These are phyloP conservation scores for Syngnathus rostellatus DNA, from an alignment of 2,797 vertebrate species.

Conservation along the genomic window DNA sequence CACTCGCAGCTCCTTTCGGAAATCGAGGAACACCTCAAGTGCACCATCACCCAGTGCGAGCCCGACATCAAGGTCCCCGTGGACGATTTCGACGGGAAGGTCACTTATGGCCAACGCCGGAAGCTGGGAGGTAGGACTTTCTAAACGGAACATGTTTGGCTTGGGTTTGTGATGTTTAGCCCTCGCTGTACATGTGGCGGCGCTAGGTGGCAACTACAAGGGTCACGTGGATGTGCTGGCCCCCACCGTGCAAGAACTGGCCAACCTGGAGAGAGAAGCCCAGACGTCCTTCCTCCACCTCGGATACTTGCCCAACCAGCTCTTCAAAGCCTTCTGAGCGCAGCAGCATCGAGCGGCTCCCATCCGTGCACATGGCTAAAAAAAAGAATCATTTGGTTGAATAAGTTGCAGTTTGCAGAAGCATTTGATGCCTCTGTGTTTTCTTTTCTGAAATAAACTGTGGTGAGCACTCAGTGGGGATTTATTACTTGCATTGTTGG, in stretches of 20 bases:
- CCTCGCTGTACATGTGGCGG: neutral
- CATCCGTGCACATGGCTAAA: neutral
- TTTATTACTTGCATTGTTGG: neutral
- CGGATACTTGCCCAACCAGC: conserved; percentile 92
- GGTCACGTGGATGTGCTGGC: conserved; percentile 94
- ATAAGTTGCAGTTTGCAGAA: conserved; percentile 1
- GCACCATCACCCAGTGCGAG: conserved; percentile 94
- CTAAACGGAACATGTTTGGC: no score
- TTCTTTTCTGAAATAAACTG: conserved; percentile 36
- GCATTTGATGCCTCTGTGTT: neutral
- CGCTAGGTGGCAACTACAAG: conserved; percentile 85
- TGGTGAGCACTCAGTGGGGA: neutral
- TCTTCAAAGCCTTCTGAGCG: conserved; percentile 87
- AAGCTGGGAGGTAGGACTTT: conserved; percentile 71
- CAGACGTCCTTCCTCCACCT: conserved; percentile 94
- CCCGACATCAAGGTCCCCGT: conserved; percentile 89
- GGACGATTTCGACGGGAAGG: conserved; percentile 97
- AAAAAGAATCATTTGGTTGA: conserved; percentile 1
- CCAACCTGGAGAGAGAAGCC: conserved; percentile 90
- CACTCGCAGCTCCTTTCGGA: conserved; percentile 81
- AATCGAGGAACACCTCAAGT: conserved; percentile 94
- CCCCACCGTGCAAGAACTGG: conserved; percentile 89
- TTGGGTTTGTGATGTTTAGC: neutral
- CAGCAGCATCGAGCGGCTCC: neutral
- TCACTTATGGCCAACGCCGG: conserved; percentile 86